Conservation (phyloP, 2,113 vertebrate genomes). For the Delphinapterus leucas region DNA sequence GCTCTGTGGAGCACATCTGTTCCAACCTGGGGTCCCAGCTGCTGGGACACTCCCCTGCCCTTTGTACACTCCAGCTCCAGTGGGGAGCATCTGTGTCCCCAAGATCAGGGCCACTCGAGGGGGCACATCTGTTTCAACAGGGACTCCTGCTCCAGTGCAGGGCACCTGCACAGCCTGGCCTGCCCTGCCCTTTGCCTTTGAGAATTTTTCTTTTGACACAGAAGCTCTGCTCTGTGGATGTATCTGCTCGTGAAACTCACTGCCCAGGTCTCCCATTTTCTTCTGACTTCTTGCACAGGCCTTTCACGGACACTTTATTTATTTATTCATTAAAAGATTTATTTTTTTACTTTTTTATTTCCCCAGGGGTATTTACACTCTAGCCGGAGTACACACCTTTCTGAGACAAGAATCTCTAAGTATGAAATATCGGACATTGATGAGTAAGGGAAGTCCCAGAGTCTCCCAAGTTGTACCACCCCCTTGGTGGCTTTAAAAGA, state of each 20-base stretch:
- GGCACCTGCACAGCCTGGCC: too few relatives aligned
- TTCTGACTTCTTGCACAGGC: neutral
- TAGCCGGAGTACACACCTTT: neutral
- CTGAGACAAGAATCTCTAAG: neutral
- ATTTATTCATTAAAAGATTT: too few relatives aligned
- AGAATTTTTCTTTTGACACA: neutral
- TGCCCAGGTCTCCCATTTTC: neutral
- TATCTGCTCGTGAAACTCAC: rapidly evolving
- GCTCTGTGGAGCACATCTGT: too few relatives aligned
- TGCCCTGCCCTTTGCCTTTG: neutral
- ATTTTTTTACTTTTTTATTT: neutral
- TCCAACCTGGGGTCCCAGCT: neutral
- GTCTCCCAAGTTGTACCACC: neutral
- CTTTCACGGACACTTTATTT: neutral
- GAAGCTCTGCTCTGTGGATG: neutral
- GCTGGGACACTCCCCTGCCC: neutral
- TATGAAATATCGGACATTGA: neutral
- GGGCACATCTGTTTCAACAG: neutral
- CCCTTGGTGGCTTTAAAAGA: neutral
- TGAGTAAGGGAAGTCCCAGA: neutral
- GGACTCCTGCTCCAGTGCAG: neutral
- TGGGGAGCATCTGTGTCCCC: neutral
- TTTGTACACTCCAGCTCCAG: neutral
- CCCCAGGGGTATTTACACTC: neutral
- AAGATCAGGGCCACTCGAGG: neutral